phyloP scores from a whole-genome alignment of 37 sponge, comb jelly and placozoan genomes.

The Oscarella lobularis region DNA sequence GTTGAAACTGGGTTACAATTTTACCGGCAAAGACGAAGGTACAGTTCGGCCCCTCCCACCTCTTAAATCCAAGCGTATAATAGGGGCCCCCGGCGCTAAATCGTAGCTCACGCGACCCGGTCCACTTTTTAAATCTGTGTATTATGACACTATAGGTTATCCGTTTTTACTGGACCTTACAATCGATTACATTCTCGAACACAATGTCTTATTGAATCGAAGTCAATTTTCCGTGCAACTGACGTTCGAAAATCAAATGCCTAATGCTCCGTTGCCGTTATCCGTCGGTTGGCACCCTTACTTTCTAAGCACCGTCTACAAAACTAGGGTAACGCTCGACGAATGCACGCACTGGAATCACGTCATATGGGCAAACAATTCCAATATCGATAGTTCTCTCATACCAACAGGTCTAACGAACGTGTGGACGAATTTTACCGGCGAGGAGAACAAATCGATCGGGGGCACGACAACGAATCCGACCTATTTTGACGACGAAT shows the following conservation, averaged over 20 bases:
- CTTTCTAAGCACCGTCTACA: slow-evolving; percentile 18
- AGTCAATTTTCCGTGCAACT: no score
- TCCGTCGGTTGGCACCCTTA: slow-evolving; percentile 76
- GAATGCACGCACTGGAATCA: slow-evolving; percentile 31
- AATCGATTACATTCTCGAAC: slow-evolving; percentile 37
- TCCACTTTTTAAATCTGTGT: no score
- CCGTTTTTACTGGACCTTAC: slow-evolving; percentile 24
- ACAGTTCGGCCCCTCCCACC: no score
- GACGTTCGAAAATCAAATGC: no score
- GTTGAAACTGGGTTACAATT: slow-evolving; percentile 3
- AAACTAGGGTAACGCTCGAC: slow-evolving; percentile 31
- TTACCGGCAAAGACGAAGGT: slow-evolving; percentile 11
- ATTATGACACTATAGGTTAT: no score
- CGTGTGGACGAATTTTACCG: slow-evolving; percentile 16
- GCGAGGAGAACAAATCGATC: slow-evolving; percentile 33
- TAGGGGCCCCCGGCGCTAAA: no score
- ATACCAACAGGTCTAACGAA: slow-evolving; percentile 54
- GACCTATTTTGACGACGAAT: slow-evolving; percentile 55
- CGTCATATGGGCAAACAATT: slow-evolving; percentile 20
- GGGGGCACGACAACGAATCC: slow-evolving; percentile 33
- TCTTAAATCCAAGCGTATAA: no score
- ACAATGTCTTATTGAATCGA: no score
- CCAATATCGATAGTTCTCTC: slow-evolving; percentile 34
- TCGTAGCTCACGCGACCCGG: no score
- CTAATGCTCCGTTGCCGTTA: slow-evolving; percentile 30